Percentiles rank a stretch among this genome's conserved stretches.
Conservation (phyloP, 2,888 invertebrate species). For the Chirona hameri region DNA sequence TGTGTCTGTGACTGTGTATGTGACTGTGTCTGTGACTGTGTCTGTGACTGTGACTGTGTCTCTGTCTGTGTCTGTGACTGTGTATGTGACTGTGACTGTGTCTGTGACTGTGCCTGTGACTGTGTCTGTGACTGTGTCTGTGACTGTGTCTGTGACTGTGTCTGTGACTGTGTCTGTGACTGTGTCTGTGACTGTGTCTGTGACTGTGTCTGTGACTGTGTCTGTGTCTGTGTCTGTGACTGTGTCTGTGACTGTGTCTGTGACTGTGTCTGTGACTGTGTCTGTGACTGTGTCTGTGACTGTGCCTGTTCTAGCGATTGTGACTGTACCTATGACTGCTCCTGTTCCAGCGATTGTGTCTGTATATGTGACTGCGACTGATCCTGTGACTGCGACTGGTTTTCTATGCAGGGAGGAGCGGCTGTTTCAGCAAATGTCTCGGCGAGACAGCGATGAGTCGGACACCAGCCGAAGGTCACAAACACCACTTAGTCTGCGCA, state of each 20-base stretch:
- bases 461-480: too few relatives aligned
- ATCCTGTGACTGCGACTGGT: too few relatives aligned
- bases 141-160: background rate
- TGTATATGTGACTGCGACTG: background rate
- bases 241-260: background rate
- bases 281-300: background rate
- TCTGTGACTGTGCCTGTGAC: background rate
- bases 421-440: too few relatives aligned
- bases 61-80: background rate
- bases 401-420: too few relatives aligned
- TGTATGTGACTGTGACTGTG: background rate
- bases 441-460: too few relatives aligned
- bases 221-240: background rate
- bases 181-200: background rate
- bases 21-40: background rate
- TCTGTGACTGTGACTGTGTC: background rate
- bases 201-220: background rate
- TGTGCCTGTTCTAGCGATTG: background rate
- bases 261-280: background rate
- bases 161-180: background rate
- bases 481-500: too few relatives aligned
- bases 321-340: background rate
- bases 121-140: background rate
- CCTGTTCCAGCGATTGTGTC: background rate
- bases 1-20: too few relatives aligned